phyloP scores from a whole-genome alignment of 2,888 invertebrate genomes.

The Disparrhopalites patrizii region DNA sequence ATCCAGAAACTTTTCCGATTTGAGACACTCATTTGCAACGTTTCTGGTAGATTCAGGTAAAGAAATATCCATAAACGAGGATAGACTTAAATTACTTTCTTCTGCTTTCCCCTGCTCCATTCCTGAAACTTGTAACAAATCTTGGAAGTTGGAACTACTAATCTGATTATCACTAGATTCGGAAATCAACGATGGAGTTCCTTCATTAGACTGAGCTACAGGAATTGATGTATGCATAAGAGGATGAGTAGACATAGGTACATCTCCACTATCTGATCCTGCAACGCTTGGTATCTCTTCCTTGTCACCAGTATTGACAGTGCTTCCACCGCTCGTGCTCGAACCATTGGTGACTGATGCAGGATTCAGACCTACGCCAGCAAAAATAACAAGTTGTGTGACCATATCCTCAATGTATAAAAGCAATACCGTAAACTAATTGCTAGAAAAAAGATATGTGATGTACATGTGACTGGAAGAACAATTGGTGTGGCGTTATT shows the following conservation, averaged over 20 bases:
- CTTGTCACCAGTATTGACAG: too few species aligned
- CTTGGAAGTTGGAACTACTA: constrained; percentile 26
- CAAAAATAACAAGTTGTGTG: background rate
- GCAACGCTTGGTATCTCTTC: background rate
- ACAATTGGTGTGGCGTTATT: constrained; percentile 18
- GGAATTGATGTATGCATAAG: too few species aligned
- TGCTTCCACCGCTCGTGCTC: background rate
- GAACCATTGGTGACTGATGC: background rate
- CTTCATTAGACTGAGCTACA: too few species aligned
- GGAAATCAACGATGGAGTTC: background rate
- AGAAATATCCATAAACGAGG: constrained; percentile 48
- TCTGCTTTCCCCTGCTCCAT: constrained; percentile 20
- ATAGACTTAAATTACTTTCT: constrained; percentile 43
- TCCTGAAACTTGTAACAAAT: constrained; percentile 24
- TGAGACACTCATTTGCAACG: constrained; percentile 36
- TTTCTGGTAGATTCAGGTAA: constrained; percentile 45
- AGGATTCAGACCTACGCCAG: constrained; percentile 4
- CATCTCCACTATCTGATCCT: background rate
- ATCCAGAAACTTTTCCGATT: constrained; percentile 35
- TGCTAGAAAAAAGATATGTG: too few species aligned
- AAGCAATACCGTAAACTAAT: background rate
- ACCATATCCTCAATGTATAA: background rate
- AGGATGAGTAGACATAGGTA: background rate
- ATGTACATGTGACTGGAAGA: constrained; percentile 27
- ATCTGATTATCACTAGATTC: constrained; percentile 5